These are phyloP conservation scores for Cylloceria caligata DNA, from an alignment of 2,888 invertebrate species.

Conservation along the genomic window DNA sequence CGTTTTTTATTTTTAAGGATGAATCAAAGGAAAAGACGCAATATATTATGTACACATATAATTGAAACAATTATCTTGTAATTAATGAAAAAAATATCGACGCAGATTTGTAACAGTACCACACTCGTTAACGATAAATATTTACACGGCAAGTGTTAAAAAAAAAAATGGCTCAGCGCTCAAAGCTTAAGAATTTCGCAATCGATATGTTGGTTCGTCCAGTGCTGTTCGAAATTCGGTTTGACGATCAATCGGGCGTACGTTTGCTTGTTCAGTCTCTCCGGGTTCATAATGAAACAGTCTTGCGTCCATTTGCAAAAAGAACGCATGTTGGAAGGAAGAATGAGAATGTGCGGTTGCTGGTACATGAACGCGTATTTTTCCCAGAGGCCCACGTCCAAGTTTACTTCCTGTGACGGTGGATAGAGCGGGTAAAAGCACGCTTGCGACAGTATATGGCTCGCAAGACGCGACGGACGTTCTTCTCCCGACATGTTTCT, in stretches of 20 bases:
- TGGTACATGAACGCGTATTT: constrained; percentile 89
- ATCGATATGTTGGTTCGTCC: constrained; percentile 75
- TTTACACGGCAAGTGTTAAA: constrained; percentile 9
- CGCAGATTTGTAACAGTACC: not conserved
- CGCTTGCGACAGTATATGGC: constrained; percentile 91
- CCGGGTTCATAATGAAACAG: constrained; percentile 94
- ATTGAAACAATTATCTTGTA: not conserved
- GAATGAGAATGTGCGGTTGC: constrained; percentile 92
- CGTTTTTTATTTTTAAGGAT: too few species aligned
- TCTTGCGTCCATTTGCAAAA: constrained; percentile 92
- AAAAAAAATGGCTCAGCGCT: constrained; percentile 15
- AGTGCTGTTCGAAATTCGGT: constrained; percentile 64
- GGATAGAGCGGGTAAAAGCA: constrained; percentile 94
- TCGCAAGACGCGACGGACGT: constrained; percentile 90
- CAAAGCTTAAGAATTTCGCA: constrained; percentile 79
- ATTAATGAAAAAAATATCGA: not conserved
- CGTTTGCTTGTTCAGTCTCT: constrained; percentile 91
- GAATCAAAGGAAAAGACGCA: not conserved
- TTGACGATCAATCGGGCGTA: constrained; percentile 89
- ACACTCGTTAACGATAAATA: constrained; percentile 21
- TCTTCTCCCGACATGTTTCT: constrained; percentile 86
- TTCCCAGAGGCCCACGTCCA: constrained; percentile 91
- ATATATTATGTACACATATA: not conserved
- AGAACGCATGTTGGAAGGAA: constrained; percentile 94
- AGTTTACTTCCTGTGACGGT: constrained; percentile 87